Conservation (phyloP, 2,113 vertebrate species). For the Regulus satrapa region DNA sequence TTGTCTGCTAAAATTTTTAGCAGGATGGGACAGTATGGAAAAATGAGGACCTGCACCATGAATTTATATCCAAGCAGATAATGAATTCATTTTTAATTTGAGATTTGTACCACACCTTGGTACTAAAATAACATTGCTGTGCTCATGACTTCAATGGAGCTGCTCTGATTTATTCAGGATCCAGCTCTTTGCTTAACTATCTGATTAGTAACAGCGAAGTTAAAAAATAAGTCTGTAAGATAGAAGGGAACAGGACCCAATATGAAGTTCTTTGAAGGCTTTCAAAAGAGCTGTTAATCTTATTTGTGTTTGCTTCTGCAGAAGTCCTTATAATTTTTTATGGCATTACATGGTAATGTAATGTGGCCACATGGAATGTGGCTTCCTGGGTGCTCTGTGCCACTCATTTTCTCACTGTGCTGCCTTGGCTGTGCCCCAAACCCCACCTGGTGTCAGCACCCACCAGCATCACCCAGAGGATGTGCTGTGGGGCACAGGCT, state of each 20-base stretch:
- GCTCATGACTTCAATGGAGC: neutral
- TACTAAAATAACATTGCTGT: neutral
- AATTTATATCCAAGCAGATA: neutral
- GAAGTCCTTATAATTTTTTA: neutral
- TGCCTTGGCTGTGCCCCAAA: neutral
- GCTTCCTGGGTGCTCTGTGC: rapidly evolving
- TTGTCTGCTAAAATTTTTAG: neutral
- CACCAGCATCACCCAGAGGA: neutral
- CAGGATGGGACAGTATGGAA: neutral
- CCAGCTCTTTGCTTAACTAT: neutral
- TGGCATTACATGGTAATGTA: rapidly evolving
- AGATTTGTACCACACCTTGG: neutral
- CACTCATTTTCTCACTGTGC: neutral
- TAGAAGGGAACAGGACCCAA: neutral
- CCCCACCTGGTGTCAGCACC: neutral
- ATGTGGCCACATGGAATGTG: no score
- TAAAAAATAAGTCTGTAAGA: neutral
- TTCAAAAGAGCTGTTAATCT: neutral
- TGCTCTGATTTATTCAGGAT: neutral
- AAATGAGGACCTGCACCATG: neutral
- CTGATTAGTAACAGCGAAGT: neutral
- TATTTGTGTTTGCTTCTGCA: neutral
- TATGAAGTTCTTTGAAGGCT: neutral
- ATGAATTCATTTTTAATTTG: neutral
- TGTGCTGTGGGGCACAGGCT: rapidly evolving